A percentile compares a stretch with the other conserved stretches of the same genome.
These are phyloP conservation scores for Drosophila mulleri DNA, from an alignment of 2,888 invertebrate genomes.

Conservation along the genomic window DNA sequence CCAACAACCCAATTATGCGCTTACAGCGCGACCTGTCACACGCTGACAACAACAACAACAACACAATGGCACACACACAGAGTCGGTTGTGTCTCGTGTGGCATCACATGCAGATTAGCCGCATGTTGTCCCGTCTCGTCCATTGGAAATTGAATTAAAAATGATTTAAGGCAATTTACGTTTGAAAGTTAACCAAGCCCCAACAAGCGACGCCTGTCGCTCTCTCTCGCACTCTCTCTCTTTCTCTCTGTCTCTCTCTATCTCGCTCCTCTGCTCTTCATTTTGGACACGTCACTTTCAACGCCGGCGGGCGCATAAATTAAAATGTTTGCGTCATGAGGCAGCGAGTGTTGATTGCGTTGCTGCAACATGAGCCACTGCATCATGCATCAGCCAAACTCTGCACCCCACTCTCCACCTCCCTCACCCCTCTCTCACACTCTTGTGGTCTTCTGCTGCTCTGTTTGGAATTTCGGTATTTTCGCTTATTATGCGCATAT, in stretches of 20 bases:
- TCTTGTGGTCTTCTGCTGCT: background rate
- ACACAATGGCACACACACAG: background rate
- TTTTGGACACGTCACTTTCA: slow-evolving; percentile 27
- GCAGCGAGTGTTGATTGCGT: slow-evolving; percentile 54
- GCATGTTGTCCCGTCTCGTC: slow-evolving; percentile 26
- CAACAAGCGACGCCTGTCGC: background rate
- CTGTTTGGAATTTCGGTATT: slow-evolving; percentile 1
- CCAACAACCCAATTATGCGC: slow-evolving; percentile 64
- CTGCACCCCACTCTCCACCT: background rate
- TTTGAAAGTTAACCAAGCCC: slow-evolving; percentile 40
- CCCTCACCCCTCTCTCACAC: background rate
- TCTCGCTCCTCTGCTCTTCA: background rate
- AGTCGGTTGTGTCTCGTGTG: slow-evolving; percentile 3
- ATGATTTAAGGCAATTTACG: slow-evolving; percentile 72
- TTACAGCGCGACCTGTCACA: slow-evolving; percentile 54
- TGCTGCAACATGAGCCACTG: slow-evolving; percentile 26
- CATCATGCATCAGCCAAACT: slow-evolving; percentile 18
- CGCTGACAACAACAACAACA: slow-evolving; percentile 41
- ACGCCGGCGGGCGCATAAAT: slow-evolving; percentile 63
- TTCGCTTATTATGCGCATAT: slow-evolving; percentile 19
- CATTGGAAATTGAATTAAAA: slow-evolving; percentile 75
- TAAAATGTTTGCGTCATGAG: slow-evolving; percentile 60
- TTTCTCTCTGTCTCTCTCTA: background rate
- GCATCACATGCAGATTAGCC: slow-evolving; percentile 52
- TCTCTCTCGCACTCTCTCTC: background rate